Conservation (phyloP, 1,140 invertebrate species). For the Cotesia typhae region DNA sequence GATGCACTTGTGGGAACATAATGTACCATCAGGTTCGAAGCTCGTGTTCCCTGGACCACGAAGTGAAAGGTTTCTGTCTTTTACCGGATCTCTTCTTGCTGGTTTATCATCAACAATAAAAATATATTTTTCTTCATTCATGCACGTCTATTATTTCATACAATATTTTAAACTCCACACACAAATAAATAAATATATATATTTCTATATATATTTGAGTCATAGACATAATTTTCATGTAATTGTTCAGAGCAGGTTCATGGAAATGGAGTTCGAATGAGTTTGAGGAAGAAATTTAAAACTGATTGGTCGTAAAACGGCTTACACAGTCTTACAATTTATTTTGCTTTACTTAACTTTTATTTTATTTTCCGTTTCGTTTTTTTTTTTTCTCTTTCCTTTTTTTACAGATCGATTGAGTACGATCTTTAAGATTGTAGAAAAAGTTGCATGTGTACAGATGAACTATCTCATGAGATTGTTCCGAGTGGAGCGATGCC, state of each 20-base stretch:
- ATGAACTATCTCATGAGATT: background rate
- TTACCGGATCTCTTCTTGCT: slow-evolving; percentile 24
- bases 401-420: background rate
- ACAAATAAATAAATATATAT: background rate
- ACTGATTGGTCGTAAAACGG: slow-evolving; percentile 52
- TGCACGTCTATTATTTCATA: background rate
- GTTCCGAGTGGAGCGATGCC: no score
- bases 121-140: background rate
- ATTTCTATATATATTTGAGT: background rate
- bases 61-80: slow-evolving; percentile 37
- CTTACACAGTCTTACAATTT: background rate
- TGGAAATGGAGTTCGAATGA: slow-evolving; percentile 63
- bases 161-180: no score
- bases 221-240: slow-evolving; percentile 23
- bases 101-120: slow-evolving; percentile 18
- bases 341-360: background rate
- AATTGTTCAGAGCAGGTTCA: slow-evolving; percentile 54
- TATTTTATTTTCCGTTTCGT: background rate
- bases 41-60: slow-evolving; percentile 37
- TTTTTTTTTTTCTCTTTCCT: slow-evolving; percentile 1
- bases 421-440: no score
- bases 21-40: slow-evolving; percentile 18
- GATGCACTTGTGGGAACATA: slow-evolving; percentile 37
- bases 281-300: slow-evolving; percentile 66
- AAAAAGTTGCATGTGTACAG: background rate